Evolutionary conservation across 2,797 vertebrate genomes (phyloP), one percentile per base, ranked within the genome.

Genomic region (Pampus argenteus): DNA sequence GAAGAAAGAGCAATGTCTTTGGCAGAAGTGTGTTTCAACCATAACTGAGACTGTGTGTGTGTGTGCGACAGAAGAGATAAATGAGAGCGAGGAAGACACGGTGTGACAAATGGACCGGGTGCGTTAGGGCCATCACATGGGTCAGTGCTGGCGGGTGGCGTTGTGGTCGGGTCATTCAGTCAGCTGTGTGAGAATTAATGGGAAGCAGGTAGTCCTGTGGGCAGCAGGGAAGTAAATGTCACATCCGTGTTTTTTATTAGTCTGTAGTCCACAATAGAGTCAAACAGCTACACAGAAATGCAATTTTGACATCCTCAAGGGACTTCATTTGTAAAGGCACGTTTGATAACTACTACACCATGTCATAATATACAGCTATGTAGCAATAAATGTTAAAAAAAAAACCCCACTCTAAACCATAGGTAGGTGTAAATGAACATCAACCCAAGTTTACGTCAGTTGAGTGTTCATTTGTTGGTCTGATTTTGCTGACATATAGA

Each of bases 171-270:
- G 83, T 79, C 83, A 63, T 20, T 57, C 64, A 40, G 57, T 63
- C 71, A 14, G 28, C 66, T 63, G 80, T 71, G 62, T 20, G 69
- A 71, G 71, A 76, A 71, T 87, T 81, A 82, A 84, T 64, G 66
- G 40, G 74, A 52, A 42, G 70, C 71, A 59, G 31, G 54, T 42
- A n/a, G 69, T 50, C 22, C 42, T 63, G 25, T 57, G 72, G 71
- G 78, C 70, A 71, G 85, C 6, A 26, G 57, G 38, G 31, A 52
- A 22, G 51, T 14, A 70, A 68, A 79, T 66, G 74, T 74, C 74
- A 67, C 44, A 60, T 55, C 44, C 28, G 42, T 23, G 44, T 34
- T 76, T 66, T 66, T 51, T 28, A 58, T 60, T 15, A 4, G 26
- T 34, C 47, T 58, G 34, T 3, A 18, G 22, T 29, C 26, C 31